phyloP scores from a whole-genome alignment of 2,888 invertebrate genomes.

The Electrophaes corylata region DNA sequence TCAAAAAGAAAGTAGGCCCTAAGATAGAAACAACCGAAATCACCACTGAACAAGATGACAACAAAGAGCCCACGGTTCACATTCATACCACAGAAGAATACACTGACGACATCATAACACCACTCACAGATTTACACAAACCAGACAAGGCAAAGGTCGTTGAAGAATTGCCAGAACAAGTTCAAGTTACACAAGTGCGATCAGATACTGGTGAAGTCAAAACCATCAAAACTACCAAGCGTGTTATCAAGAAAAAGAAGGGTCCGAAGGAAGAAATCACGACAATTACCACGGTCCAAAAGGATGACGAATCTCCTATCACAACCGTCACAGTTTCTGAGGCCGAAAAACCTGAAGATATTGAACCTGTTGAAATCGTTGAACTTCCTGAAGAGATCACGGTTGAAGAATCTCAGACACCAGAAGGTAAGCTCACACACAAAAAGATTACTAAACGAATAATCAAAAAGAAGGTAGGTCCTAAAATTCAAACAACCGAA shows the following conservation, averaged over 20 bases:
- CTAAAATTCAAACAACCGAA: no score
- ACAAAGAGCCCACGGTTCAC: slow-evolving; percentile 45
- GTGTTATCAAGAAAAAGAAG: slow-evolving; percentile 48
- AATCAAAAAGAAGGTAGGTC: no score
- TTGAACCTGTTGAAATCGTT: no score
- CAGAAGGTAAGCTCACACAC: no score
- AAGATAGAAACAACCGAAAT: slow-evolving; percentile 59
- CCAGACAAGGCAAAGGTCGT: slow-evolving; percentile 33
- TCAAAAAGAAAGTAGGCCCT: slow-evolving; percentile 52
- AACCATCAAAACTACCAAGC: slow-evolving; percentile 43
- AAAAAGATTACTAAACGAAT: no score
- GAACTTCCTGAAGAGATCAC: no score
- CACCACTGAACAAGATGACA: slow-evolving; percentile 46
- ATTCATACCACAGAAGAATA: slow-evolving; percentile 24
- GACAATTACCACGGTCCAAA: slow-evolving; percentile 42
- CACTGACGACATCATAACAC: slow-evolving; percentile 36
- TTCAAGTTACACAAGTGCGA: slow-evolving; percentile 41
- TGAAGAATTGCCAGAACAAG: slow-evolving; percentile 38
- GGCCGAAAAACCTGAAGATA: no score
- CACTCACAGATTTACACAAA: slow-evolving; percentile 27
- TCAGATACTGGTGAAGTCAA: slow-evolving; percentile 50
- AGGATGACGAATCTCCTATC: slow-evolving; percentile 33
- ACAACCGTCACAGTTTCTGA: slow-evolving; percentile 50
- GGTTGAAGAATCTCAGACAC: no score
- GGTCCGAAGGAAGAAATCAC: slow-evolving; percentile 35